Evolutionary conservation across 2,888 invertebrate species (phyloP).

Genomic region (Zele albiditarsus): DNA sequence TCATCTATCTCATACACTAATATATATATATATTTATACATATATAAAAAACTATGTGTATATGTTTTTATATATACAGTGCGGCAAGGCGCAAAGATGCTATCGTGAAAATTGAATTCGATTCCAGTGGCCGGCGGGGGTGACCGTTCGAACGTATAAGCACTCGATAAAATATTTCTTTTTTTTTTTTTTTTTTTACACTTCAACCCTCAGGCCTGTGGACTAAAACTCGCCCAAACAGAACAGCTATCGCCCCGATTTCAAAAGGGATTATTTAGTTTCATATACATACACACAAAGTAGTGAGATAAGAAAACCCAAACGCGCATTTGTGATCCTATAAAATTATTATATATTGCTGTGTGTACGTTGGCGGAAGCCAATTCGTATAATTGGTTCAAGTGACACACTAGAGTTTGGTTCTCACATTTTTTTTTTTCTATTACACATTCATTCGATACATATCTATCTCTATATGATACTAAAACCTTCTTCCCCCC

Average conservation of each 20-base stretch:
- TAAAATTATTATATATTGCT: constrained; percentile 41
- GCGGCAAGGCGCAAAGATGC: constrained; percentile 62
- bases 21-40: neutral
- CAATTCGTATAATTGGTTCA: constrained; percentile 29
- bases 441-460: constrained; percentile 2
- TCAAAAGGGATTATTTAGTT: constrained; percentile 65
- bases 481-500: constrained; percentile 2
- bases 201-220: constrained; percentile 53
- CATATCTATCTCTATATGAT: neutral
- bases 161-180: constrained; percentile 72
- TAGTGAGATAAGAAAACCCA: constrained; percentile 67
- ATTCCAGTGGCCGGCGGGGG: constrained; percentile 60
- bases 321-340: neutral
- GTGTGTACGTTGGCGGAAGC: constrained; percentile 4
- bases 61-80: neutral
- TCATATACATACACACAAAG: constrained; percentile 51
- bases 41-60: neutral
- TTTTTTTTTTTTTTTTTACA: neutral
- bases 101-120: constrained; percentile 72
- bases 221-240: constrained; percentile 59
- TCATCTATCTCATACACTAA: constrained; percentile 8
- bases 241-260: constrained; percentile 44
- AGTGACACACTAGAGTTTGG: constrained; percentile 23
- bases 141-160: constrained; percentile 72
- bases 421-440: constrained; percentile 24